Percentiles rank a stretch among this genome's conserved stretches.
These are phyloP conservation scores for Ptilonorhynchus violaceus DNA, from an alignment of 2,113 vertebrate species.

Conservation along the genomic window DNA sequence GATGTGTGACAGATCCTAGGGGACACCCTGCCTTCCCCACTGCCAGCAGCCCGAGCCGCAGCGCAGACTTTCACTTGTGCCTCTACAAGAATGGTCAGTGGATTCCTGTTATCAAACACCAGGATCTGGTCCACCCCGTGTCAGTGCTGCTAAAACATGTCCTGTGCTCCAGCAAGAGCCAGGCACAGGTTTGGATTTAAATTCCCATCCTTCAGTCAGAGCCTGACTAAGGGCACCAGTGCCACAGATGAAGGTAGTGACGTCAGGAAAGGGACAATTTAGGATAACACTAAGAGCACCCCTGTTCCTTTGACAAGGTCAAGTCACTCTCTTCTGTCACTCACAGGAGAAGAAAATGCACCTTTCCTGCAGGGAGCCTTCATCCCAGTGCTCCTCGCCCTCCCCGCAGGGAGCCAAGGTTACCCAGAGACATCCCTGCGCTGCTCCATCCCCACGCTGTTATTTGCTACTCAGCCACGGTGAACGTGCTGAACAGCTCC, in stretches of 20 bases:
- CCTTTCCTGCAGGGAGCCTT: not conserved
- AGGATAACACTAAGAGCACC: not conserved
- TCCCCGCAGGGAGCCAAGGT: not conserved
- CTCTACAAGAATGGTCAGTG: fast-evolving
- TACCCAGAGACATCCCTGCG: not conserved
- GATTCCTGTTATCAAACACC: fast-evolving
- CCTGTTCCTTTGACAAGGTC: not conserved
- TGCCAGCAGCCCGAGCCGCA: fast-evolving
- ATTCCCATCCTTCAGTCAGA: not conserved
- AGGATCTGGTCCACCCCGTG: fast-evolving
- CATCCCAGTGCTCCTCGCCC: fast-evolving
- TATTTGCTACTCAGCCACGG: not conserved
- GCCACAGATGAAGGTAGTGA: not conserved
- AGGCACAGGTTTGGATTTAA: not conserved
- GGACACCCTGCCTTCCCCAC: not conserved
- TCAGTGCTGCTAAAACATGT: not conserved
- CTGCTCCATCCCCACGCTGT: fast-evolving
- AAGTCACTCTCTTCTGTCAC: not conserved
- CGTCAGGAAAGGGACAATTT: not conserved
- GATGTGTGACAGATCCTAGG: not conserved
- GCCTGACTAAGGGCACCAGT: not conserved
- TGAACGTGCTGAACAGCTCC: not conserved
- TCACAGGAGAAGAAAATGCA: not conserved
- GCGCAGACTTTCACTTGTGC: not conserved
- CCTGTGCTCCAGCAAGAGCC: not conserved